Percentiles rank a stretch among this genome's conserved stretches.
These are phyloP conservation scores for Colistium nudipinnis DNA, from an alignment of 2,113 vertebrate species.

Conservation along the genomic window DNA sequence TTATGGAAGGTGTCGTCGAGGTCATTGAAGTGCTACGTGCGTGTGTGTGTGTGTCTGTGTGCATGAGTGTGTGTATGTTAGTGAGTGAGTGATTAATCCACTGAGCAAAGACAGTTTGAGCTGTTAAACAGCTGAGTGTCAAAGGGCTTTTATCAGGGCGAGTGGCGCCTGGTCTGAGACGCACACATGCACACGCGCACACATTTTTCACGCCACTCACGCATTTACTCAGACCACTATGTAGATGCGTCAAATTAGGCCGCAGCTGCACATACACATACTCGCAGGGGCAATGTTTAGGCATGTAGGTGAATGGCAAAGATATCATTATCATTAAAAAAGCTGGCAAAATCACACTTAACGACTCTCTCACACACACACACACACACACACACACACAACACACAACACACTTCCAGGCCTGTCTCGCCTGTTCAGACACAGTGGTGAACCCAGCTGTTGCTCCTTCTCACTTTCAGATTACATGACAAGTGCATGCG, in stretches of 20 bases:
- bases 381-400: too few species aligned
- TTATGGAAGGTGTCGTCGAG: constrained; percentile 43
- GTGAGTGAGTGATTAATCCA: constrained; percentile 60
- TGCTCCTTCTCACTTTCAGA: constrained; percentile 58
- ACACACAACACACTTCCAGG: constrained; percentile 12
- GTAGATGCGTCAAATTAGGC: constrained; percentile 22
- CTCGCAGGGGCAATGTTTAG: not conserved
- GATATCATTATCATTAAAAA: constrained; percentile 26
- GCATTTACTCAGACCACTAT: constrained; percentile 22
- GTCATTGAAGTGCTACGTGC: constrained; percentile 49
- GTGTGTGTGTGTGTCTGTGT: constrained; percentile 26
- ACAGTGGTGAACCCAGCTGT: constrained; percentile 58
- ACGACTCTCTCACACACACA: constrained; percentile 26
- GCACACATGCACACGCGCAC: constrained; percentile 22
- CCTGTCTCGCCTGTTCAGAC: constrained; percentile 13
- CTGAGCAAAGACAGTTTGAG: constrained; percentile 71
- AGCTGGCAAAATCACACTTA: not conserved
- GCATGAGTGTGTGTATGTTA: constrained; percentile 20
- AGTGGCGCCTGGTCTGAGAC: constrained; percentile 64
- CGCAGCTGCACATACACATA: constrained; percentile 1
- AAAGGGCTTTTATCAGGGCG: constrained; percentile 75
- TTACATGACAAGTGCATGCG: constrained; percentile 61
- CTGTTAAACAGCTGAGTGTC: constrained; percentile 79
- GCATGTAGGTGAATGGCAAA: constrained; percentile 1
- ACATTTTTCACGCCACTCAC: constrained; percentile 26